phyloP scores from a whole-genome alignment of 2,797 vertebrate species.

The Vespertilio murinus region DNA sequence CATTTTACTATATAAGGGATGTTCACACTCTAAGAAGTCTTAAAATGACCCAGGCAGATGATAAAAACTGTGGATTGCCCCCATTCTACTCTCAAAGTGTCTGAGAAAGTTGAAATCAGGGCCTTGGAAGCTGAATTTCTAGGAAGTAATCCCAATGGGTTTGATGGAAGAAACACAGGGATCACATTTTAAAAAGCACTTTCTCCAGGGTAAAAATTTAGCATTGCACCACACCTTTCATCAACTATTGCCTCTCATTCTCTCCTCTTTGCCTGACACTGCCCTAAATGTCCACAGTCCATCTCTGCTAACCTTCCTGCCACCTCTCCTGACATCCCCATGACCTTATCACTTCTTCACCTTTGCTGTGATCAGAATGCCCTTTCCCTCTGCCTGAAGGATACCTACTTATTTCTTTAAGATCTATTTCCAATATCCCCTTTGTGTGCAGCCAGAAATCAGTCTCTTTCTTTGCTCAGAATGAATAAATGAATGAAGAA shows the following conservation, averaged over 20 bases:
- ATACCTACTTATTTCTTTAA: neutral
- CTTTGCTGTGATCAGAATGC: neutral
- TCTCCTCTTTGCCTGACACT: neutral
- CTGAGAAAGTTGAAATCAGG: neutral
- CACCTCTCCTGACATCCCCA: neutral
- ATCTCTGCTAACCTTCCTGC: neutral
- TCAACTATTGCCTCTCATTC: neutral
- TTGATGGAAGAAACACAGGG: neutral
- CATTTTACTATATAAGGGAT: neutral
- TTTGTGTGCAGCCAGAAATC: neutral
- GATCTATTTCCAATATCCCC: neutral
- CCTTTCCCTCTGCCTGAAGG: neutral
- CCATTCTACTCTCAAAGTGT: neutral
- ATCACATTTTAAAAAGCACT: neutral
- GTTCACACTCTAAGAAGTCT: neutral
- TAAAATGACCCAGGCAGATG: neutral
- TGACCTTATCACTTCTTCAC: neutral
- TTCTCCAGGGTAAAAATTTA: neutral
- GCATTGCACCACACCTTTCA: neutral
- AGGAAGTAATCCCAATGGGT: neutral
- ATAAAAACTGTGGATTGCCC: neutral
- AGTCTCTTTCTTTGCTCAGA: neutral
- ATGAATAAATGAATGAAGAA: slow-evolving; percentile 16
- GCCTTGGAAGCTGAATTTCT: neutral
- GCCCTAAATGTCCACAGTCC: neutral